Evolutionary conservation across 1,140 invertebrate genomes (phyloP).

Genomic region (Calycopis cecrops): DNA sequence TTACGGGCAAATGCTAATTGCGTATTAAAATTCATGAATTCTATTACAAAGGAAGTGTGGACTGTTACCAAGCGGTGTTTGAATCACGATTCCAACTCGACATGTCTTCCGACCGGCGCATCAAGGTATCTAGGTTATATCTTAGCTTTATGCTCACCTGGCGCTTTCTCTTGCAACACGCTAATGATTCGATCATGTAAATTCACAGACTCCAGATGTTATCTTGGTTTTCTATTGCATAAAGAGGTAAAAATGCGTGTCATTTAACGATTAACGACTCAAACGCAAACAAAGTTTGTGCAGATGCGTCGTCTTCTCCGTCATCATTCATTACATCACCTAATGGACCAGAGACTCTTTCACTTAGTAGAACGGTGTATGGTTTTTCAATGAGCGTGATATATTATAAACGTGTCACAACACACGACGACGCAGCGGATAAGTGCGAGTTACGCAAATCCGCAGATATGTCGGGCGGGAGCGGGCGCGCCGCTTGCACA

Average conservation of each 20-base stretch:
- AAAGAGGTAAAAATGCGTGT: background rate
- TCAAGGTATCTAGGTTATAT: background rate
- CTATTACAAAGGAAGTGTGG: constrained; percentile 5
- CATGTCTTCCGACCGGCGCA: background rate
- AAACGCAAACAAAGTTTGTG: too few relatives aligned
- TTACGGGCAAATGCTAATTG: constrained; percentile 3
- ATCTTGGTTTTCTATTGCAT: background rate
- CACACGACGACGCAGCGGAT: constrained; percentile 63
- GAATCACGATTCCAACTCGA: constrained; percentile 16
- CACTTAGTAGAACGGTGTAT: constrained; percentile 4
- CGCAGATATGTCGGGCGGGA: constrained; percentile 68
- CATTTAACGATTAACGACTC: too few relatives aligned
- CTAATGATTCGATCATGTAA: background rate
- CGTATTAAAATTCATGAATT: constrained; percentile 4
- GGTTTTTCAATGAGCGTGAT: constrained; percentile 32
- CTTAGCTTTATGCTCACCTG: background rate
- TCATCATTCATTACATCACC: too few relatives aligned
- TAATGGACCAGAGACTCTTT: too few relatives aligned
- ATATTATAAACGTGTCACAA: constrained; percentile 59
- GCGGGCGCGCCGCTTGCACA: constrained; percentile 71
- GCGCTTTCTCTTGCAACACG: background rate
- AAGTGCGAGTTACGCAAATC: constrained; percentile 73
- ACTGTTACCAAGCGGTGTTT: constrained; percentile 13
- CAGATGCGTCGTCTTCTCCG: too few relatives aligned
- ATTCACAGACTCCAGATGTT: background rate